A percentile compares a stretch with the other conserved stretches of the same genome.
Conservation (phyloP, 2,888 invertebrate species). For the Clepsis dumicolana region DNA sequence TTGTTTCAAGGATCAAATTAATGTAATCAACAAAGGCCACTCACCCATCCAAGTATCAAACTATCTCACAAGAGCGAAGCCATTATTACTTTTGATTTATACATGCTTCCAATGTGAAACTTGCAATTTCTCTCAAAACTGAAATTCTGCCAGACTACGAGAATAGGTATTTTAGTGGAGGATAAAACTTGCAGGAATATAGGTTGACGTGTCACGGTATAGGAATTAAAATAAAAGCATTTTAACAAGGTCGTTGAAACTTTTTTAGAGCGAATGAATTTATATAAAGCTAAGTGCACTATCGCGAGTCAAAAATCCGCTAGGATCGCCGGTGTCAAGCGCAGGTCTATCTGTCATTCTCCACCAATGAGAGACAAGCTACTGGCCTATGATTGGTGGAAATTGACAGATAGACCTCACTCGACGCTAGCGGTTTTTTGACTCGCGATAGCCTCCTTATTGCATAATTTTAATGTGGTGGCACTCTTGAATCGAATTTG, state of each 20-base stretch:
- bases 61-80: not conserved
- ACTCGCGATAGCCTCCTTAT: no score
- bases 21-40: not conserved
- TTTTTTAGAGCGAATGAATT: not conserved
- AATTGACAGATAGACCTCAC: no score
- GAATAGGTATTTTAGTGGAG: conserved; percentile 37
- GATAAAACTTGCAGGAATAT: conserved; percentile 33
- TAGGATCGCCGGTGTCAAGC: no score
- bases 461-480: not conserved
- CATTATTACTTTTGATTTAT: conserved; percentile 34
- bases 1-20: no score
- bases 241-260: conserved; percentile 16
- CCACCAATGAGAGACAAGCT: no score
- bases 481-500: no score
- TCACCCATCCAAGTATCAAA: not conserved
- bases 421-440: no score
- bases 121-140: not conserved
- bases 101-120: conserved; percentile 19
- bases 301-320: no score
- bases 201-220: conserved; percentile 28
- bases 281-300: no score
- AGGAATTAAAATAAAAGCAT: conserved; percentile 25
- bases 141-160: conserved; percentile 31
- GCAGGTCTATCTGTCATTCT: no score
- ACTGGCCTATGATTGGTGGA: no score